Base-by-base conservation (phyloP, 2,797 vertebrate genomes). In the Mormyrus hasselquistii region DNA sequence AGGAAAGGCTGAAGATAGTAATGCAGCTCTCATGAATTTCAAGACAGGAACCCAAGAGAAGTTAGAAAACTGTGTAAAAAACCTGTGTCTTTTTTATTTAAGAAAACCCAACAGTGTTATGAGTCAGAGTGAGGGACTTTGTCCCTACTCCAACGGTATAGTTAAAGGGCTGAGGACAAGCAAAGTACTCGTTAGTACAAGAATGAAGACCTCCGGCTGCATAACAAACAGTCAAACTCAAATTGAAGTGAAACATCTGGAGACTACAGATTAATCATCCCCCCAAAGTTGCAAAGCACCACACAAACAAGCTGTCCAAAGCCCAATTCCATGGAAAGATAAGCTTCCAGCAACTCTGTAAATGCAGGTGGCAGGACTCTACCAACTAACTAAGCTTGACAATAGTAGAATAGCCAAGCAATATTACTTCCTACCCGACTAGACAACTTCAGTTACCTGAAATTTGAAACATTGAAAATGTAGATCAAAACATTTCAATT, bases 71-170 rank as follows among this genome's bases (percentile, higher is more conserved):
- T 8, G 25, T 86, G 10, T 41, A 41, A 57, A 87, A 87, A 87
- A 6, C 84, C 84, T 86, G 83, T 55, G 83, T 19, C 29, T 22
- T 79, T 83, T 86, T 87, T 87, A 87, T 87, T 87, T 87, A 87
- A 87, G 86, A 87, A 87, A 87, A 87, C 86, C 49, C 53, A 87
- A 87, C 84, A 86, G 86, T 87, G 86, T 57, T 85, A 87, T 38
- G 86, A 57, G 50, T 87, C 86, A 87, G 53, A 38, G 59, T 4
- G 38, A 55, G 55, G 57, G 49, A 86, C 57, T 38, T 50, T 22
- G 88, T n/a, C 83, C 88, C 83, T 65, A 62, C 25, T 86, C 55
- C 83, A 89, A 89, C 47, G 22, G 14, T 29, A 38, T 44, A 65
- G 76, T 84, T 59, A 88, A 25, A 44, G 50, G 50, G 88, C 10